Percentiles rank a stretch among this genome's conserved stretches.
These are phyloP conservation scores for Silurus lanzhouensis DNA, from an alignment of 2,797 vertebrate genomes.

Conservation along the genomic window DNA sequence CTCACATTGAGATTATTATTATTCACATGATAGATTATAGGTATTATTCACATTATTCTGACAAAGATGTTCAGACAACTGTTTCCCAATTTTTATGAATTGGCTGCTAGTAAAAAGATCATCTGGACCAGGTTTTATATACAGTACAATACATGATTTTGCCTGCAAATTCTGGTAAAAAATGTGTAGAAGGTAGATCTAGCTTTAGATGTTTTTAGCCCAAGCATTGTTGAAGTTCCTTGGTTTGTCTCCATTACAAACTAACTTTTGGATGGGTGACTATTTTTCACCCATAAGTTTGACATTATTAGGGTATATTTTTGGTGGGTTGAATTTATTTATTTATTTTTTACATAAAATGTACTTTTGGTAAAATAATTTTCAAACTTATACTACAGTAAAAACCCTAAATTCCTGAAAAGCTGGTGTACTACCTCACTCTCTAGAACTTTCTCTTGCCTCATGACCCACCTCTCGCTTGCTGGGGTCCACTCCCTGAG, in stretches of 20 bases:
- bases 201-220: neutral
- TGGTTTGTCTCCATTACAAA: neutral
- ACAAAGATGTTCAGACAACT: no score
- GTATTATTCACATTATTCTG: no score
- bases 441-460: neutral
- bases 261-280: neutral
- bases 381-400: no score
- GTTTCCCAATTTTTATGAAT: no score
- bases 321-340: no score
- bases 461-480: constrained; percentile 79
- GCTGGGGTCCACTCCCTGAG: constrained; percentile 77
- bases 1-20: neutral
- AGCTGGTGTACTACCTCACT: neutral
- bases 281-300: neutral
- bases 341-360: neutral
- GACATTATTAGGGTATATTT: neutral
- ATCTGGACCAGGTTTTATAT: no score
- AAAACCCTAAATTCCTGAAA: no score
- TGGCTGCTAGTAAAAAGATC: no score
- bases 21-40: no score
- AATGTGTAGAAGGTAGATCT: neutral
- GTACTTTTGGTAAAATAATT: neutral
- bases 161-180: neutral
- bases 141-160: no score
- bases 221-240: neutral